Evolutionary conservation across 2,797 vertebrate genomes (phyloP), one percentile per base, ranked within the genome.

Genomic region (Rhinogobio ventralis): DNA sequence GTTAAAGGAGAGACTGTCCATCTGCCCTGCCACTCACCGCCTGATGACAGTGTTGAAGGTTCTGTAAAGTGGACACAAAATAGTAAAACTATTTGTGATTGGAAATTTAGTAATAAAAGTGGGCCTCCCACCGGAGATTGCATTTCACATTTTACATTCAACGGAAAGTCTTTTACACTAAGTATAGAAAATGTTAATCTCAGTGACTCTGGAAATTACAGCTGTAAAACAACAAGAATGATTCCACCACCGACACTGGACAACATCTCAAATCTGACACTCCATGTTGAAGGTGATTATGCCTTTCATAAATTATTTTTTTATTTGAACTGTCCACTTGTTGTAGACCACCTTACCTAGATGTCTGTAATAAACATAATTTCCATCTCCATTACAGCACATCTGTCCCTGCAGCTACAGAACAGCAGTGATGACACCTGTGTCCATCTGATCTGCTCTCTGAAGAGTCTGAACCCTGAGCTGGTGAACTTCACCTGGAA

Each of bases 401-500:
- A 28, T 85, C 73, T 87, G 46, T 74, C 28, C 4, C 53, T 91
- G 68, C n/a, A 85, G 72, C 39, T 3, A 14, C 71, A 66, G 45
- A 85, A 86, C 74, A 86, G 39, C 71, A 66, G 17, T 72, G 17
- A 53, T 45, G 1, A 2, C 39, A 75, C 3, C 36, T 91, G 90
- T 77, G 5, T 90, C 19, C 28, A 62, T 78, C 86, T 90, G 55
- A 33, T 86, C 60, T 91, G 90, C 62, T 67, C 80, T 64, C 5
- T 89, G 73, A n/a, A 84, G 39, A 36, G 3, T 82, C 28, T 84
- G 15, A 77, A 20, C 4, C 13, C 46, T 60, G 72, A 77, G 62
- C 20, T 33, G 28, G 78, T 87, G 23, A 86, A 85, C 69, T 88
- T 91, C 82, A 89, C 83, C 62, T 91, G 90, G 89, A 79, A 2